Conservation (phyloP, 2,888 invertebrate species). For the Eristalis intricaria region DNA sequence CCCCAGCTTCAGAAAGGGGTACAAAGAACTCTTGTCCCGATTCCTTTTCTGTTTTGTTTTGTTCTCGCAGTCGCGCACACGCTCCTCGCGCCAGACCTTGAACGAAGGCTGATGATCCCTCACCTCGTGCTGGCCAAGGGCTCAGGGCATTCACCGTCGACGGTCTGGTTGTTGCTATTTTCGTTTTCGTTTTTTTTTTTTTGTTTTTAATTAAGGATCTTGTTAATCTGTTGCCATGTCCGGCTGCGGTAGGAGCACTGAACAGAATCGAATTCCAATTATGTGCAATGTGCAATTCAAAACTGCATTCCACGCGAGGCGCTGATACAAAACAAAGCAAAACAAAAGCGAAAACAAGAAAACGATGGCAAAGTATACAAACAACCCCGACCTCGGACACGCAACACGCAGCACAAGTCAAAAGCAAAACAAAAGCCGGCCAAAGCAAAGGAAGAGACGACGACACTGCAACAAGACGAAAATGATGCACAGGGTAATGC, state of each 20-base stretch:
- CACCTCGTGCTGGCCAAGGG: constrained; percentile 8
- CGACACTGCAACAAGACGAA: not conserved
- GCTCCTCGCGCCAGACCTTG: not conserved
- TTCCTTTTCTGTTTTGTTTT: constrained; percentile 10
- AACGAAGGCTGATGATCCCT: constrained; percentile 53
- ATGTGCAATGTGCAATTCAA: constrained; percentile 18
- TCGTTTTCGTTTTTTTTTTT: not conserved
- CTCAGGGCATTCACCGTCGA: not conserved
- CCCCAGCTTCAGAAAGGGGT: not conserved
- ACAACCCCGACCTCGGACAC: constrained; percentile 66
- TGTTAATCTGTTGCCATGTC: constrained; percentile 11
- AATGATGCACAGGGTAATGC: constrained; percentile 15
- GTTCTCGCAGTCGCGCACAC: not conserved
- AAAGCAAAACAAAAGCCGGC: not conserved
- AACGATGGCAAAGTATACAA: not conserved
- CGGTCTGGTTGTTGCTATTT: not conserved
- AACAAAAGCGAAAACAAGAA: not conserved
- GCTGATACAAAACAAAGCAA: not conserved
- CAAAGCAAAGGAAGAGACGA: not conserved
- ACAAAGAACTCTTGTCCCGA: constrained; percentile 47
- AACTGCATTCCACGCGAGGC: constrained; percentile 32
- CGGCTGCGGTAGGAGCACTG: constrained; percentile 1
- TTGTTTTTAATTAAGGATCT: constrained; percentile 58
- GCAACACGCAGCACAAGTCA: not conserved
- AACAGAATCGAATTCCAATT: constrained; percentile 60